A percentile compares a stretch with the other conserved stretches of the same genome.
Conservation (phyloP, 2,888 invertebrate genomes). For the Peribatodes rhomboidaria region DNA sequence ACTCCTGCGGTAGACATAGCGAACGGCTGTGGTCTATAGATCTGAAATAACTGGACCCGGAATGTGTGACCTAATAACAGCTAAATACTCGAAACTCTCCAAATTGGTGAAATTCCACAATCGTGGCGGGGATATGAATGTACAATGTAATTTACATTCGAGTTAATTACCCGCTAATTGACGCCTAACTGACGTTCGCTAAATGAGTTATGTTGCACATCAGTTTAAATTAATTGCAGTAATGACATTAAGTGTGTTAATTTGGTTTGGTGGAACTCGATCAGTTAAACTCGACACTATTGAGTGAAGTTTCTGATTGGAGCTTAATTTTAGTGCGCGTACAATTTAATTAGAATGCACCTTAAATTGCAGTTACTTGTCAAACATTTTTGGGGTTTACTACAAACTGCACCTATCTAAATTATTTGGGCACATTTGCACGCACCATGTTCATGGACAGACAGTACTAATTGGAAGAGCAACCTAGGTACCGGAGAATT, state of each 20-base stretch:
- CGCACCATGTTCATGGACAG: not conserved
- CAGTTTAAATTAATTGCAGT: slow-evolving; percentile 33
- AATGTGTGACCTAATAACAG: slow-evolving; percentile 54
- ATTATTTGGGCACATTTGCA: not conserved
- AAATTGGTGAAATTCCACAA: slow-evolving; percentile 67
- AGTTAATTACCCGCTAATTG: slow-evolving; percentile 55
- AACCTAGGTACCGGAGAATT: not conserved
- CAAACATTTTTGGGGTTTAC: too few relatives aligned
- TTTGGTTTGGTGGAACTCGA: slow-evolving; percentile 8
- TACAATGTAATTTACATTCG: slow-evolving; percentile 61
- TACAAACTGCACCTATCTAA: too few relatives aligned
- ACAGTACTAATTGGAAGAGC: not conserved
- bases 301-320: not conserved
- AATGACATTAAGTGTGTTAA: slow-evolving; percentile 22
- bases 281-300: not conserved
- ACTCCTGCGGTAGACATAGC: not conserved
- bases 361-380: too few relatives aligned
- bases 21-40: not conserved
- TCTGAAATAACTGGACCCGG: not conserved
- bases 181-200: slow-evolving; percentile 46
- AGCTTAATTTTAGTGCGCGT: not conserved
- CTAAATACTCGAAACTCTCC: slow-evolving; percentile 45
- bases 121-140: slow-evolving; percentile 66
- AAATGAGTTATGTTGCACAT: slow-evolving; percentile 47
- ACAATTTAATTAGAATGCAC: too few relatives aligned